Conservation (phyloP, 2,888 invertebrate species). For the Anticlea derivata region DNA sequence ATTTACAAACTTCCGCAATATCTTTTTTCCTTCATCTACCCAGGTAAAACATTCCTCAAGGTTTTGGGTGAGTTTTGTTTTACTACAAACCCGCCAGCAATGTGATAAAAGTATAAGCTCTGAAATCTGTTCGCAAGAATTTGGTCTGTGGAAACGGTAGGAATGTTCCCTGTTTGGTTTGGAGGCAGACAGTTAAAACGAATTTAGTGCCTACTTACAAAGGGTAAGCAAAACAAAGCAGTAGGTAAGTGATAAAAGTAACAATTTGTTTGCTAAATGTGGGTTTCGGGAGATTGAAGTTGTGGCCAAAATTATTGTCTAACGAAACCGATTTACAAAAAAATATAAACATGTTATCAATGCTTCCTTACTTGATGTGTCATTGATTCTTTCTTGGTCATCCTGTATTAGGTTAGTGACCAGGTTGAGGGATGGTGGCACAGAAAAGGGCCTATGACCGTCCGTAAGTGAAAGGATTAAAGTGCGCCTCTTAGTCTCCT, state of each 20-base stretch:
- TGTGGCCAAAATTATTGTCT: too few relatives aligned
- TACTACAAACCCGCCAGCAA: background rate
- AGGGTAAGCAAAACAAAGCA: slow-evolving; percentile 13
- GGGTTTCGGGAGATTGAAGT: background rate
- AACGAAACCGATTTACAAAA: too few relatives aligned
- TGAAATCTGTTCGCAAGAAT: slow-evolving; percentile 26
- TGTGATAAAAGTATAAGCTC: slow-evolving; percentile 18
- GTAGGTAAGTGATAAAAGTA: slow-evolving; percentile 8
- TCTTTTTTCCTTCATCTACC: background rate
- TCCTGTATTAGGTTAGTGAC: too few relatives aligned
- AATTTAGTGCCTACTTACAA: slow-evolving; percentile 20
- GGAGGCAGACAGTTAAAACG: slow-evolving; percentile 18
- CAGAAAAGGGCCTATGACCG: too few relatives aligned
- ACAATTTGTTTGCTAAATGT: slow-evolving; percentile 3
- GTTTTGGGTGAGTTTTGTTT: slow-evolving; percentile 12
- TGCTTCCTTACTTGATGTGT: too few relatives aligned
- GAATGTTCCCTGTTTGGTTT: slow-evolving; percentile 19
- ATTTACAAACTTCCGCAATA: too few relatives aligned
- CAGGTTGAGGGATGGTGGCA: too few relatives aligned
- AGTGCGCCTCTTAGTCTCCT: too few relatives aligned
- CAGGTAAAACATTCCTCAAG: background rate
- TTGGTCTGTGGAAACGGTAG: slow-evolving; percentile 5
- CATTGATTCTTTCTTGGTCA: too few relatives aligned
- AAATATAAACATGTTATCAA: too few relatives aligned
- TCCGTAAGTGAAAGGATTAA: too few relatives aligned